Conservation (phyloP, 2,888 invertebrate genomes). For the Neoascia interrupta region DNA sequence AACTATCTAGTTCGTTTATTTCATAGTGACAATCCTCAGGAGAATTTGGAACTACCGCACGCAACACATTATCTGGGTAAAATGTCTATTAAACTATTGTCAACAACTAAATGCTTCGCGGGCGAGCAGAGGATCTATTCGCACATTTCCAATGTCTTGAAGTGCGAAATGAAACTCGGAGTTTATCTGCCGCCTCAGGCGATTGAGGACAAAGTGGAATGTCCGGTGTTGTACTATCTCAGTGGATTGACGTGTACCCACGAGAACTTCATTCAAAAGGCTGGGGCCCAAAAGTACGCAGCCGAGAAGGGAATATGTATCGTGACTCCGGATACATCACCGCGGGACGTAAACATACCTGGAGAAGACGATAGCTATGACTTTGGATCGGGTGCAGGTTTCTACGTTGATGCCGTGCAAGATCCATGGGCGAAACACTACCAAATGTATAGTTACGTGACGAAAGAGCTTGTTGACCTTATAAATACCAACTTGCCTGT, state of each 20-base stretch:
- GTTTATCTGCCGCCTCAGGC: slow-evolving; percentile 91
- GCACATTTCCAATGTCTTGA: slow-evolving; percentile 82
- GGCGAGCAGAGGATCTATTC: slow-evolving; percentile 77
- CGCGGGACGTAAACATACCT: slow-evolving; percentile 91
- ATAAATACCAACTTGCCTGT: slow-evolving; percentile 88
- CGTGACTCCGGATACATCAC: slow-evolving; percentile 97
- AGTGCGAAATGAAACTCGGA: slow-evolving; percentile 96
- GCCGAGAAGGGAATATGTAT: slow-evolving; percentile 91
- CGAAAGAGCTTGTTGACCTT: slow-evolving; percentile 89
- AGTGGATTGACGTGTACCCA: slow-evolving; percentile 97
- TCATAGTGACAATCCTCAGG: too few relatives aligned
- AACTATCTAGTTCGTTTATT: too few relatives aligned
- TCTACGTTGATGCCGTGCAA: slow-evolving; percentile 94
- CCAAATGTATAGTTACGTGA: slow-evolving; percentile 97
- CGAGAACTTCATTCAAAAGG: slow-evolving; percentile 96
- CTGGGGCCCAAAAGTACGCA: slow-evolving; percentile 96
- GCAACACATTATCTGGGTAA: too few relatives aligned
- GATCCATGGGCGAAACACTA: slow-evolving; percentile 97
- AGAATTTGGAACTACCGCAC: too few relatives aligned
- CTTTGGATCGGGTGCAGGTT: slow-evolving; percentile 97
- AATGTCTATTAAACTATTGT: slow-evolving; percentile 74
- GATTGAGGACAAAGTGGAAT: slow-evolving; percentile 79
- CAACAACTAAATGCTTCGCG: slow-evolving; percentile 73
- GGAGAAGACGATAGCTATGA: slow-evolving; percentile 96
- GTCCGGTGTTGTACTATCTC: slow-evolving; percentile 93